Percentiles rank a stretch among this genome's conserved stretches.
phyloP scores from a whole-genome alignment of 2,888 invertebrate species.

The Pandemis cinnamomeana region DNA sequence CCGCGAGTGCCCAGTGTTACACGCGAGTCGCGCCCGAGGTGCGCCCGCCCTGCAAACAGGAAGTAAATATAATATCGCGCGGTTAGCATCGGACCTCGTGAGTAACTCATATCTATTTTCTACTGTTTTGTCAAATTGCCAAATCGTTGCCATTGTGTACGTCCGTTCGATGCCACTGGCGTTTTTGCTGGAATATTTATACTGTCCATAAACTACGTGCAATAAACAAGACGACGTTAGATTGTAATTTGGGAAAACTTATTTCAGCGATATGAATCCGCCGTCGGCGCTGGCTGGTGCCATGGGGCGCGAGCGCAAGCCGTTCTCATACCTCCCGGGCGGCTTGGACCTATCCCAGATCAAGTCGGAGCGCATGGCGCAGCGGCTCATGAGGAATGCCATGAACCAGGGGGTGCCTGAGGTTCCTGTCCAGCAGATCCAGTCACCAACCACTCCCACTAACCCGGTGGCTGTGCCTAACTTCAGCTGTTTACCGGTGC shows the following conservation, averaged over 20 bases:
- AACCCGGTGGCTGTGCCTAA: constrained; percentile 75
- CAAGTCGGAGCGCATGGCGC: constrained; percentile 94
- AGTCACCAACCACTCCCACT: constrained; percentile 79
- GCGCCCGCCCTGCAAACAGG: constrained; percentile 51
- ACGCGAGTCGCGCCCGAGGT: constrained; percentile 22
- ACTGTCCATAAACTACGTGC: constrained; percentile 52
- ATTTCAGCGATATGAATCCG: constrained; percentile 86
- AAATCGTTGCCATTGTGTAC: constrained; percentile 54
- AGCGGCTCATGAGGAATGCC: constrained; percentile 85
- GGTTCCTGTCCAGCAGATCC: constrained; percentile 79
- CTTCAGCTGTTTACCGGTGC: constrained; percentile 78
- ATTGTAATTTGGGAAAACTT: constrained; percentile 58
- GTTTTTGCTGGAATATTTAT: constrained; percentile 56
- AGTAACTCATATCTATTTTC: constrained; percentile 76
- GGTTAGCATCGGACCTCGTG: constrained; percentile 67
- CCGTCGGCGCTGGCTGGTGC: constrained; percentile 95
- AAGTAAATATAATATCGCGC: constrained; percentile 69
- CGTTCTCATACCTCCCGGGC: constrained; percentile 97
- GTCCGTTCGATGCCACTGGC: constrained; percentile 55
- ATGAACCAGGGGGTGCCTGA: constrained; percentile 89
- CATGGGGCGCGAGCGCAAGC: constrained; percentile 96
- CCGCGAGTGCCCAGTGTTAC: constrained; percentile 60
- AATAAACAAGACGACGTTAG: constrained; percentile 39
- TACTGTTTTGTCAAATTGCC: constrained; percentile 77
- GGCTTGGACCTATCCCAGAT: constrained; percentile 96